Evolutionary conservation across 1,140 invertebrate genomes (phyloP).

Genomic region (Diplogasteroides magnus): DNA sequence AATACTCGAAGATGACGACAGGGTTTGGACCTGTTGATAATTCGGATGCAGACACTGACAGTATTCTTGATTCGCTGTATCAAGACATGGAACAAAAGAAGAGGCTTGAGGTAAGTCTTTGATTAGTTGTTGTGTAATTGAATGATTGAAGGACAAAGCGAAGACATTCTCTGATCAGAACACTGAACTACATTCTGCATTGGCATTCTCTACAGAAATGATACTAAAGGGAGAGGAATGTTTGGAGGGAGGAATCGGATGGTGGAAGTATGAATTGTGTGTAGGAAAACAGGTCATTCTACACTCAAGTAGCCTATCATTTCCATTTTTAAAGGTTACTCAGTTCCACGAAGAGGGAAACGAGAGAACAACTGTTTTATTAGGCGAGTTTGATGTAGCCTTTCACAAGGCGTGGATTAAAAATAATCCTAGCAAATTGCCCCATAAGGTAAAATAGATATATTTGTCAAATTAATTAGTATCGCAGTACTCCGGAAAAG

Average conservation of each 20-base stretch:
- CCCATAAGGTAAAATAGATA: constrained; percentile 1
- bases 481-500: constrained; percentile 23
- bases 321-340: constrained; percentile 14
- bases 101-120: too few species aligned
- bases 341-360: constrained; percentile 29
- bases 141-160: too few species aligned
- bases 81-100: too few species aligned
- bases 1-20: too few species aligned
- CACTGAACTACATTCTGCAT: too few species aligned
- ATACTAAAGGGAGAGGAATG: constrained; percentile 21
- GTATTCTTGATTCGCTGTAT: too few species aligned
- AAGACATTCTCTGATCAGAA: too few species aligned
- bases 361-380: constrained; percentile 18
- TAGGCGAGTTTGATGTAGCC: constrained; percentile 25
- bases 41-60: too few species aligned
- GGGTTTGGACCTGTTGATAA: too few species aligned
- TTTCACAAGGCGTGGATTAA: constrained; percentile 30
- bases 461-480: constrained; percentile 2
- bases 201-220: too few species aligned
- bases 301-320: neutral
- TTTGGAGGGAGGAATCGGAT: constrained; percentile 25
- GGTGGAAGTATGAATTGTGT: constrained; percentile 35
- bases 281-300: constrained; percentile 26
- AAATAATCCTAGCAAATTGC: constrained; percentile 15
- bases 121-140: too few species aligned